Conservation (phyloP, 1,140 invertebrate species). For the Zaprionus taronus region DNA sequence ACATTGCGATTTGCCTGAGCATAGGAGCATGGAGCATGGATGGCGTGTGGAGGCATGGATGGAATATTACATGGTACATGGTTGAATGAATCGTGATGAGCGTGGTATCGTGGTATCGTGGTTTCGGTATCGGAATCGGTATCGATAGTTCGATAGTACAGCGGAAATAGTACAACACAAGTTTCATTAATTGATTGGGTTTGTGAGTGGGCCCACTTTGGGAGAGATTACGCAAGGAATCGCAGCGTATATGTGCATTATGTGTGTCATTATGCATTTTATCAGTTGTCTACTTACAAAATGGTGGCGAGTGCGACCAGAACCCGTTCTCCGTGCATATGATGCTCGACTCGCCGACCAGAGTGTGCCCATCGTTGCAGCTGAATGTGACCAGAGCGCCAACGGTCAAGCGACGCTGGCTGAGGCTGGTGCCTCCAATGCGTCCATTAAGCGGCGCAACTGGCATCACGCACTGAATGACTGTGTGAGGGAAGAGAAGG, state of each 20-base stretch:
- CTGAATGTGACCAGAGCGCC: constrained; percentile 92
- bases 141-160: constrained; percentile 37
- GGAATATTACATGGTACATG: constrained; percentile 43
- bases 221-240: constrained; percentile 57
- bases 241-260: constrained; percentile 64
- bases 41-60: constrained; percentile 45
- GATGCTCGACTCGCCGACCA: constrained; percentile 91
- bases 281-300: constrained; percentile 86
- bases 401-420: constrained; percentile 87
- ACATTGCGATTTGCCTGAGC: constrained; percentile 89
- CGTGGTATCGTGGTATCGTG: constrained; percentile 34
- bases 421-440: constrained; percentile 86
- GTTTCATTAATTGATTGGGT: constrained; percentile 73
- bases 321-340: constrained; percentile 94
- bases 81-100: constrained; percentile 27
- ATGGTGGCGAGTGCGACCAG: constrained; percentile 94
- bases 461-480: constrained; percentile 91
- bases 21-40: constrained; percentile 41
- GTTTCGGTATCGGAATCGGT: constrained; percentile 32
- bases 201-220: constrained; percentile 65
- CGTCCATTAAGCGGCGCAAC: constrained; percentile 89
- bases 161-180: constrained; percentile 77
- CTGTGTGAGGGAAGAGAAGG: constrained; percentile 86
- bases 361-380: constrained; percentile 89
- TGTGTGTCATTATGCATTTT: constrained; percentile 46